Evolutionary conservation across 92 coral and sea anemone genomes (phyloP), one percentile per base, ranked within the genome.

Genomic region (Metridium senile): DNA sequence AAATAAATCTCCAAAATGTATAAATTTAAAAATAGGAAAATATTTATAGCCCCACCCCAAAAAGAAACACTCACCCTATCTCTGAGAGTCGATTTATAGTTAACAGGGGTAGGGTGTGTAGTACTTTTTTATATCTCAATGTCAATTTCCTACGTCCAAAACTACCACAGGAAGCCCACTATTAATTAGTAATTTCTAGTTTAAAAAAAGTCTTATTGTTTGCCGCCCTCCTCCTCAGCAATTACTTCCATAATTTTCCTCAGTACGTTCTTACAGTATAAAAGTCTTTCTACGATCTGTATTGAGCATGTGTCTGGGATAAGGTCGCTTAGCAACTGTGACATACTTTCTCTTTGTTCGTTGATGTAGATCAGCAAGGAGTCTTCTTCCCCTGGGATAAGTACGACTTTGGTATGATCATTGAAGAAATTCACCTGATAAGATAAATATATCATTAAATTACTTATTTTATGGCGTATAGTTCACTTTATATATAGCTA

Each of bases 351-450:
- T 39, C 98, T 80, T 4, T 89, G 91, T 63, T 87, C 96, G 90
- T 94, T 88, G 63, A 94, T 89, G 80, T 89, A 94, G 53, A 93
- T 89, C 33, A 94, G 87, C 65, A 91, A 33, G 21, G 88, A 94
- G 18, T 94, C 93, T 11, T 84, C 84, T 18, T 59, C 74, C n/a
- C 93, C 93, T 21, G 98, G 98, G 58, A 84, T 87, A 4, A 94
- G 91, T n/a, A 89, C 91, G 13, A 94, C 92, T 77, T 94, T 94
- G 1, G 98, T 94, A 90, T 94, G 98, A 45, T 94, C 98, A 66
- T 79, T 83, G 79, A 91, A 94, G 85, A 94, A 94, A 66, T 94
- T 94, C 33, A 94, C 98, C 98, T 94, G 20, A 58, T 61, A 72
- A 20, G 13, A 45, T 13, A 1, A 35, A 13, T 13, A 9, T 9